Percentiles rank a stretch among this genome's conserved stretches.
Evolutionary conservation across 2,113 vertebrate genomes (phyloP).

Genomic region (Siniperca knerii): DNA sequence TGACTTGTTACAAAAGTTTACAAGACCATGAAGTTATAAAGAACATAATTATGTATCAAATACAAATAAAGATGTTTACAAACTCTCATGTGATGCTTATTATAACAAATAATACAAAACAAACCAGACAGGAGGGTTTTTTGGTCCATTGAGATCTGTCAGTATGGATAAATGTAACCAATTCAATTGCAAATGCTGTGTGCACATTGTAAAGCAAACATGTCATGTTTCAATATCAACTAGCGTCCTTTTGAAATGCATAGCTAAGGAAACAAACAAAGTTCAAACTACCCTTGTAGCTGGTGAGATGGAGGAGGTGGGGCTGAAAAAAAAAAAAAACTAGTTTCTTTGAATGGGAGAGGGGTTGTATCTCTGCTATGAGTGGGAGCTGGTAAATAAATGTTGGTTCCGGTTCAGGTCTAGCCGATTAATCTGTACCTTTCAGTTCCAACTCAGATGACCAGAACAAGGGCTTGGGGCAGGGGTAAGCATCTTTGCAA

Average conservation of each 20-base stretch:
- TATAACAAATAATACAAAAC: neutral
- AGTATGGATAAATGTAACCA: conserved; percentile 24
- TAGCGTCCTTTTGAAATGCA: conserved; percentile 17
- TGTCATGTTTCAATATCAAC: conserved; percentile 45
- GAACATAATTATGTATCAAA: neutral
- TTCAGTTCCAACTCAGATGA: conserved; percentile 75
- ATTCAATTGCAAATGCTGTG: conserved; percentile 60
- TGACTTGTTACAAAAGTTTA: neutral
- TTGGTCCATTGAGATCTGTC: conserved; percentile 26
- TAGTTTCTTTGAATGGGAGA: conserved; percentile 37
- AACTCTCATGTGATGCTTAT: neutral
- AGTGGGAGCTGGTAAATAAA: conserved; percentile 67
- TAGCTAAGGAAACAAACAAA: conserved; percentile 40
- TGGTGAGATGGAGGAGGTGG: conserved; percentile 12
- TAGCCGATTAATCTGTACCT: conserved; percentile 69
- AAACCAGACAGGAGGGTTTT: neutral
- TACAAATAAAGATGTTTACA: neutral
- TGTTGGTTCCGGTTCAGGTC: conserved; percentile 73
- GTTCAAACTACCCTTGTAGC: conserved; percentile 44
- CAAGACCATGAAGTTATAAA: neutral
- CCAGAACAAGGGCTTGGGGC: conserved; percentile 74
- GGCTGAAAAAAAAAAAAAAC: neutral
- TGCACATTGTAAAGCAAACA: conserved; percentile 39
- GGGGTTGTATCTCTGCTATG: conserved; percentile 37
- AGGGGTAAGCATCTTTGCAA: conserved; percentile 72